Conservation (phyloP, 2,113 vertebrate species). For the Bufo bufo region DNA sequence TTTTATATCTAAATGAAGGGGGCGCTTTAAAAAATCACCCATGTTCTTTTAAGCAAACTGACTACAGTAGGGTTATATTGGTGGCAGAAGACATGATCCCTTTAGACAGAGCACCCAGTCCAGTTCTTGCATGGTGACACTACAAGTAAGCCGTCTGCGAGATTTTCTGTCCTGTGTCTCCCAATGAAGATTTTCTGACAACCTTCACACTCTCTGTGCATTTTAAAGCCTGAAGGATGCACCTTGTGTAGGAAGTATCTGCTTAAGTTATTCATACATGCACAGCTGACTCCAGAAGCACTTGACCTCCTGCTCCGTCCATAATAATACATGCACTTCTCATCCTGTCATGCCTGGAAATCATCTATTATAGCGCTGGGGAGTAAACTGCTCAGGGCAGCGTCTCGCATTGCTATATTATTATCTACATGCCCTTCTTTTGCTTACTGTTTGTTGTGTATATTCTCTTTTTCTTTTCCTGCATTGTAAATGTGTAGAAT, state of each 20-base stretch:
- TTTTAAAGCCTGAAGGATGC: slow-evolving; percentile 3
- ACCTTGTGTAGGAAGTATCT: neutral
- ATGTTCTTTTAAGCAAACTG: no score
- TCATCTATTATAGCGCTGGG: slow-evolving; percentile 44
- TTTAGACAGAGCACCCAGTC: neutral
- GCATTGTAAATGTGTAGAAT: slow-evolving; percentile 18
- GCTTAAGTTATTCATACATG: slow-evolving; percentile 36
- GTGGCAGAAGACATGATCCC: neutral
- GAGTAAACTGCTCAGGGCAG: slow-evolving; percentile 21
- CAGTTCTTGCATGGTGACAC: neutral
- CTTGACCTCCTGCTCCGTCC: slow-evolving; percentile 35
- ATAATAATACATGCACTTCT: slow-evolving; percentile 36
- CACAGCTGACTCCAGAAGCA: slow-evolving; percentile 19
- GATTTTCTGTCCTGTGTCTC: neutral
- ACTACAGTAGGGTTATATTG: neutral
- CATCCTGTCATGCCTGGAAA: neutral
- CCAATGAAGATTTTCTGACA: neutral
- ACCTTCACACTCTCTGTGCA: neutral
- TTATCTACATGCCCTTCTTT: slow-evolving; percentile 3
- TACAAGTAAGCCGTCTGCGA: neutral
- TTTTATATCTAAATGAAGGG: no score
- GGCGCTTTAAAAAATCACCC: no score
- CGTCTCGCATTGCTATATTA: slow-evolving; percentile 18
- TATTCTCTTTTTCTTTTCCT: neutral
- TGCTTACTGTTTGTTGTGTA: neutral